These are phyloP conservation scores for Antigone vipio DNA, from an alignment of 2,113 vertebrate genomes.

Conservation along the genomic window DNA sequence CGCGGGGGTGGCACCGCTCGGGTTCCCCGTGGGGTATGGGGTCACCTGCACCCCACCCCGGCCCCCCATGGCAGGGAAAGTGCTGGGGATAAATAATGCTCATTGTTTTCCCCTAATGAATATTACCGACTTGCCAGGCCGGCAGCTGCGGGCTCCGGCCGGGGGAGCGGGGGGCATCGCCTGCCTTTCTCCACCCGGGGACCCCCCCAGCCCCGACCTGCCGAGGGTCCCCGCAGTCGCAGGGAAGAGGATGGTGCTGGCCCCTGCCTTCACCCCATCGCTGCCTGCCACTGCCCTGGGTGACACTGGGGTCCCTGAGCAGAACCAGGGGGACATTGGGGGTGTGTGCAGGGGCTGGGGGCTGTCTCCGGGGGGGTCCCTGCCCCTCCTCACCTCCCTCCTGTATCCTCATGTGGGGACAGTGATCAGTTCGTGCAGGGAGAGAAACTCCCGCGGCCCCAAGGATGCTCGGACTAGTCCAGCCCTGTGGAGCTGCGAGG, in stretches of 20 bases:
- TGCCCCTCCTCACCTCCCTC: background rate
- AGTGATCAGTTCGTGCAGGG: background rate
- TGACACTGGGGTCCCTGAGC: background rate
- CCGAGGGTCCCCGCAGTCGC: background rate
- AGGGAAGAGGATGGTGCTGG: background rate
- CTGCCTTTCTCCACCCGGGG: background rate
- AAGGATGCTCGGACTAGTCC: background rate
- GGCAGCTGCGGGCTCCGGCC: slow-evolving; percentile 44
- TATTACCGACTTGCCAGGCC: slow-evolving; percentile 25
- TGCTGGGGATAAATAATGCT: slow-evolving; percentile 14
- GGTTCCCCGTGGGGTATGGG: background rate
- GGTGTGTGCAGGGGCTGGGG: background rate
- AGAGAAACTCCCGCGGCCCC: background rate
- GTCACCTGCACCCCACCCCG: slow-evolving; percentile 23
- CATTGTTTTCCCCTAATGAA: slow-evolving; percentile 60
- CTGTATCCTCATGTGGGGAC: rapidly evolving
- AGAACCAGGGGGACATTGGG: background rate
- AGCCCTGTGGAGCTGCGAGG: background rate
- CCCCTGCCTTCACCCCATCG: background rate
- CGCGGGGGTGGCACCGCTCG: background rate
- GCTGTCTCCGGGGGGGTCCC: background rate
- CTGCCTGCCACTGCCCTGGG: background rate
- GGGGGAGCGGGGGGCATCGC: background rate
- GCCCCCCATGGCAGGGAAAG: background rate
- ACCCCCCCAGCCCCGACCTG: background rate